These are phyloP conservation scores for Aplocera efformata DNA, from an alignment of 2,888 invertebrate species.

Conservation along the genomic window DNA sequence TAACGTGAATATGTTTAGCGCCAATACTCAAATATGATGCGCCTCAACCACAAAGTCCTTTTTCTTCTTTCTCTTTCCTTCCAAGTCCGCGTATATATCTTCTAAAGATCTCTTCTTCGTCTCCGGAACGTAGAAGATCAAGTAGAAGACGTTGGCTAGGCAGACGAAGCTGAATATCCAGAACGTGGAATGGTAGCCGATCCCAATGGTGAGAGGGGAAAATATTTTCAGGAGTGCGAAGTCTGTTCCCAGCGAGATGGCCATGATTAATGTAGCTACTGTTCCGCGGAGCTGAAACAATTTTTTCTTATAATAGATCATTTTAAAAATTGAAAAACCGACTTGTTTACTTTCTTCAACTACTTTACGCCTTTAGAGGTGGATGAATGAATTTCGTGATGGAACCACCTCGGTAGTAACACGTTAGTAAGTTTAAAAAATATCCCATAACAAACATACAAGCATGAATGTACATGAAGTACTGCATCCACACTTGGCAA, in stretches of 20 bases:
- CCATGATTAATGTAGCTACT: slow-evolving; percentile 68
- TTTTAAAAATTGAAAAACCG: too few species aligned
- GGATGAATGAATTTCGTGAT: too few species aligned
- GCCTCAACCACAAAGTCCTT: slow-evolving; percentile 43
- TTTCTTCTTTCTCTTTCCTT: slow-evolving; percentile 68
- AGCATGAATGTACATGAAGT: too few species aligned
- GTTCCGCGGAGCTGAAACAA: slow-evolving; percentile 63
- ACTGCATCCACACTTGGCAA: too few species aligned
- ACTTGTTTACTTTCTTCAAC: too few species aligned
- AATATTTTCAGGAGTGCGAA: slow-evolving; percentile 93
- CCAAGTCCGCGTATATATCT: slow-evolving; percentile 92
- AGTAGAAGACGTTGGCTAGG: slow-evolving; percentile 87
- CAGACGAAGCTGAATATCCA: slow-evolving; percentile 90
- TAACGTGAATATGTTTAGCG: too few species aligned
- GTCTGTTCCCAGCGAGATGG: slow-evolving; percentile 88
- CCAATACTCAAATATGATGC: slow-evolving; percentile 38
- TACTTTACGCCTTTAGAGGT: too few species aligned
- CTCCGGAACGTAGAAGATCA: slow-evolving; percentile 93
- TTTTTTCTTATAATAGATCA: too few species aligned
- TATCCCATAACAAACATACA: too few species aligned
- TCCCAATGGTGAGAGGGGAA: slow-evolving; percentile 81
- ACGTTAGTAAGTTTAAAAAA: too few species aligned
- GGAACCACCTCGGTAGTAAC: too few species aligned
- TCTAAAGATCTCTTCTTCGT: slow-evolving; percentile 94
- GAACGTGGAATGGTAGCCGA: slow-evolving; percentile 89